Evolutionary conservation across 2,113 vertebrate species (phyloP), one percentile per base, ranked within the genome.

Genomic region (Lathamus discolor): DNA sequence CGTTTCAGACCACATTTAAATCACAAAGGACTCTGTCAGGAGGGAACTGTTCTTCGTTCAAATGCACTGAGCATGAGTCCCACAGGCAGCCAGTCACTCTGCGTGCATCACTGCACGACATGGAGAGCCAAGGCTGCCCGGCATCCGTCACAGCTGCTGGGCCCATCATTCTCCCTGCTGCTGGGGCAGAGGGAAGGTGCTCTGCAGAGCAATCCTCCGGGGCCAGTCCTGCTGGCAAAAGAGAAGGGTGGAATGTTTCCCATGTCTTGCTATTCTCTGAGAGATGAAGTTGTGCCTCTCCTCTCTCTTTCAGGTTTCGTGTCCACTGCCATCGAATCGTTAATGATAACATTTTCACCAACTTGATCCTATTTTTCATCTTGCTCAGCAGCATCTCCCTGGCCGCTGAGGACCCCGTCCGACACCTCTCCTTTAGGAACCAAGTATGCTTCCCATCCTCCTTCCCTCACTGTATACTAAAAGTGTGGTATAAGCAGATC

Each of bases 361-460:
- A 99, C 98, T 98, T 99, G 97, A 99, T 99, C 98, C 99, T 99
- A 46, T 99, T 99, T 98, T 99, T 99, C 98, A 99, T 99, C 96
- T 98, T 99, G 98, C 98, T 99, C 96, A 99, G 99, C 98, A 99
- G 99, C 98, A 99, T 99, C 95, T 99, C 99, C 76, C 97, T 99
- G 97, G 99, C 99, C 49, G 99, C 99, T 7, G 99, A 99, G 95
- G 99, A 99, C 93, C 99, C 99, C 0, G 99, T 99, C 62, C 97
- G 98, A 85, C 99, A 99, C 81, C 97, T 98, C 94, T 99, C 99
- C 92, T 99, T 98, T 96, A 98, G 99, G 97, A 99, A 99, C 94
- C 97, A 99, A 97, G 99, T 99, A 98, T 51, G 98, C 92, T 61
- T 67, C 86, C 79, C 80, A 39, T 17, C 49, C 93, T 87, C 63